A percentile compares a stretch with the other conserved stretches of the same genome.
Conservation (phyloP, 1,140 invertebrate species). For the Thalassaphorura encarpata region DNA sequence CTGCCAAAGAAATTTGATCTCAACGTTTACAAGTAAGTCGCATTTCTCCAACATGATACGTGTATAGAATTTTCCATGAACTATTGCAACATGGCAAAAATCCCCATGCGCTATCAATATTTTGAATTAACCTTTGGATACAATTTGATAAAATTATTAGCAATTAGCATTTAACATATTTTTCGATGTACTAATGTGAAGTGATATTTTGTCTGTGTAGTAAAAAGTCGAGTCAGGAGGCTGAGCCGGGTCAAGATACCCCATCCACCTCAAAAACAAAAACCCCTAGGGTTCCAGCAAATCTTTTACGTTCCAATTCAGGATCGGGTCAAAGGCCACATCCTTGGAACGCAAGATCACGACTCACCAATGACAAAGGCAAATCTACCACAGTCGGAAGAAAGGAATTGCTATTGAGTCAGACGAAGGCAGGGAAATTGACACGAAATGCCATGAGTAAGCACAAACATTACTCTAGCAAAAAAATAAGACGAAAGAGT, state of each 20-base stretch:
- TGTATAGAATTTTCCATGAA: constrained; percentile 1
- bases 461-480: neutral
- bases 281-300: constrained; percentile 13
- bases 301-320: constrained; percentile 25
- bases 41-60: neutral
- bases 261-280: constrained; percentile 15
- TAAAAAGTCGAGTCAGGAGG: constrained; percentile 30
- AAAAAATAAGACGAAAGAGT: neutral
- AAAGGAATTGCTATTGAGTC: constrained; percentile 23
- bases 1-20: constrained; percentile 30
- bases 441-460: constrained; percentile 31
- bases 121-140: neutral
- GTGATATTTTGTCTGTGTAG: constrained; percentile 2
- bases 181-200: neutral
- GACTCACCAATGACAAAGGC: constrained; percentile 14
- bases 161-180: neutral
- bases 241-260: constrained; percentile 9
- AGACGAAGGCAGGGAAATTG: constrained; percentile 24
- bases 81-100: neutral
- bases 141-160: neutral
- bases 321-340: constrained; percentile 21
- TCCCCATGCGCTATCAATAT: neutral
- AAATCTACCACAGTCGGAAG: constrained; percentile 16
- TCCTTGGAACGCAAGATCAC: constrained; percentile 10
- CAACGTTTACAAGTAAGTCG: constrained; percentile 25